phyloP scores from a whole-genome alignment of 2,797 vertebrate genomes.

The Menidia menidia region DNA sequence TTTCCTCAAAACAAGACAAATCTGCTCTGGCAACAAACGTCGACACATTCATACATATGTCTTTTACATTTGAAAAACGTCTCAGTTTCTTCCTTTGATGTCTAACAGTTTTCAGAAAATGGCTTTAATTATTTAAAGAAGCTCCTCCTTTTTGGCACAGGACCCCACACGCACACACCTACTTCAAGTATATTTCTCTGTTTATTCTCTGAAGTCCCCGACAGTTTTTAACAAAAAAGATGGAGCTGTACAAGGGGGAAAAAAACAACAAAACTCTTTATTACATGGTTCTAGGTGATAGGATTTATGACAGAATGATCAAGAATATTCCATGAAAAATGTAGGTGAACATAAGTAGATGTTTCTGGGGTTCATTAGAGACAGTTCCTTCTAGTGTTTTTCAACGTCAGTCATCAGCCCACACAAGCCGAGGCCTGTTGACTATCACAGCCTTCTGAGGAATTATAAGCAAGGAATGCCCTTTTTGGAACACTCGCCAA shows the following conservation, averaged over 20 bases:
- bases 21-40: conserved; percentile 10
- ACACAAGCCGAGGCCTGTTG: conserved; percentile 77
- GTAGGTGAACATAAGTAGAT: conserved; percentile 30
- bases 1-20: conserved; percentile 24
- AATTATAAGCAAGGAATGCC: conserved; percentile 79
- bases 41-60: not conserved
- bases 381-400: conserved; percentile 53
- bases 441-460: conserved; percentile 67
- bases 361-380: conserved; percentile 58
- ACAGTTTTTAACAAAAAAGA: conserved; percentile 49
- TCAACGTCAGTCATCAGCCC: conserved; percentile 74
- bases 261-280: conserved; percentile 39
- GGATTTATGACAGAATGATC: conserved; percentile 53
- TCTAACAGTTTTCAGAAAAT: conserved; percentile 60
- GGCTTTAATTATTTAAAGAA: conserved; percentile 55
- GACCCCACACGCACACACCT: conserved; percentile 54
- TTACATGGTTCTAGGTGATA: conserved; percentile 49
- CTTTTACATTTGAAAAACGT: conserved; percentile 9
- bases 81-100: conserved; percentile 41
- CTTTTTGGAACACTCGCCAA: conserved; percentile 70
- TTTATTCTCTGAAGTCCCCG: conserved; percentile 53
- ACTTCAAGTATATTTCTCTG: conserved; percentile 63
- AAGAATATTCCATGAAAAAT: not conserved
- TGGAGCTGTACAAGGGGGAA: conserved; percentile 25
- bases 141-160: conserved; percentile 62